Percentiles rank a stretch among this genome's conserved stretches.
These are phyloP conservation scores for Suillia variegata DNA, from an alignment of 2,888 invertebrate genomes.

Conservation along the genomic window DNA sequence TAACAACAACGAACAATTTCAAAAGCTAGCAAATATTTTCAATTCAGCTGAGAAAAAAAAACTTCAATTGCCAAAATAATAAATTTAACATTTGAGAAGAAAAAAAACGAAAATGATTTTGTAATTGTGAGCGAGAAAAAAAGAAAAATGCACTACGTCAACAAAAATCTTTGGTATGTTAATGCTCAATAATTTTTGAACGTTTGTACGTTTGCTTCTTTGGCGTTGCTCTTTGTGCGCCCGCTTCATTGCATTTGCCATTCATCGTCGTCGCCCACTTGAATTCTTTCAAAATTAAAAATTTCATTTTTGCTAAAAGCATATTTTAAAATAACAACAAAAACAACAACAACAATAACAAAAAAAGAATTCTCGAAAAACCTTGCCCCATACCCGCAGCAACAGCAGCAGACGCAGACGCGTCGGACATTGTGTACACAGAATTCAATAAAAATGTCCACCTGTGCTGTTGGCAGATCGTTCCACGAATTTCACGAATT, in stretches of 20 bases:
- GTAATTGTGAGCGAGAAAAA: conserved; percentile 12
- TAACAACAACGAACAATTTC: not conserved
- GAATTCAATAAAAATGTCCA: conserved; percentile 41
- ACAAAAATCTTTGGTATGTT: conserved; percentile 51
- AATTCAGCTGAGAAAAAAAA: not conserved
- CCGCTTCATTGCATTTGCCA: not conserved
- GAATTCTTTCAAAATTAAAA: not conserved
- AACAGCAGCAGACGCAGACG: no score
- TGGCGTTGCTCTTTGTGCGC: not conserved
- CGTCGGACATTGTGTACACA: conserved; percentile 20
- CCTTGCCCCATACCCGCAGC: conserved; percentile 42
- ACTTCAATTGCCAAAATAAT: conserved; percentile 7
- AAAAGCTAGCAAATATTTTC: not conserved
- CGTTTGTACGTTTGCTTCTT: not conserved
- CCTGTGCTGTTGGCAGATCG: conserved; percentile 32
- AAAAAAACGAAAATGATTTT: not conserved
- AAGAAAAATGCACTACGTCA: conserved; percentile 52
- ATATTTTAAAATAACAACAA: conserved; percentile 3
- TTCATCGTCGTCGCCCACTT: conserved; percentile 2
- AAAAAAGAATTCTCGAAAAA: conserved; percentile 27
- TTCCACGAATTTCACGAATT: conserved; percentile 23
- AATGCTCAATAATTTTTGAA: conserved; percentile 20
- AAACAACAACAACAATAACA: conserved; percentile 12
- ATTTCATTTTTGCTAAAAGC: conserved; percentile 1
- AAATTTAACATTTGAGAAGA: not conserved